Conservation (phyloP, 2,888 invertebrate species). For the Drosophila neotestacea region DNA sequence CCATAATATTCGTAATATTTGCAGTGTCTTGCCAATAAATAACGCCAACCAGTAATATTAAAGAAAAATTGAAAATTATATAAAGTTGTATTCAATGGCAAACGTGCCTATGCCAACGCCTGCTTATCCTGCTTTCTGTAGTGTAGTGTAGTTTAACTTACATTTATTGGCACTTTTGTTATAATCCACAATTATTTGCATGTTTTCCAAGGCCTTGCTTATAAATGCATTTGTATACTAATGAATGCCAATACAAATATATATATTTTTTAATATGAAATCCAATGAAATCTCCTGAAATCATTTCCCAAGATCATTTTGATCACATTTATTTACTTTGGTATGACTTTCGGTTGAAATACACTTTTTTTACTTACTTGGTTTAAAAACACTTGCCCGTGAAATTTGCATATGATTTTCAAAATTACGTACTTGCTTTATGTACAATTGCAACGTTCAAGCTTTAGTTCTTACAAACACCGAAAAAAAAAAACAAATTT, state of each 20-base stretch:
- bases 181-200: slow-evolving; percentile 49
- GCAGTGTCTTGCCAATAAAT: slow-evolving; percentile 15
- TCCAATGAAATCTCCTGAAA: slow-evolving; percentile 39
- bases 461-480: slow-evolving; percentile 46
- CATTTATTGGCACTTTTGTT: slow-evolving; percentile 25
- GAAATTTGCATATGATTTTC: slow-evolving; percentile 58
- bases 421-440: slow-evolving; percentile 45
- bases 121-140: slow-evolving; percentile 40
- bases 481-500: slow-evolving; percentile 39
- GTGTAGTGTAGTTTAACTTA: slow-evolving; percentile 32
- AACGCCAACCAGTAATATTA: slow-evolving; percentile 13
- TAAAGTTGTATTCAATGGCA: slow-evolving; percentile 21
- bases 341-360: slow-evolving; percentile 39
- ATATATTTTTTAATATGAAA: slow-evolving; percentile 21
- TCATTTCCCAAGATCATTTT: slow-evolving; percentile 60
- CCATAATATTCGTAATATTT: slow-evolving; percentile 9
- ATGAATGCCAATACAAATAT: slow-evolving; percentile 8
- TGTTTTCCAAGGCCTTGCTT: slow-evolving; percentile 48
- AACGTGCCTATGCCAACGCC: slow-evolving; percentile 39
- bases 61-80: background rate
- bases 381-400: slow-evolving; percentile 27
- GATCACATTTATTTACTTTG: slow-evolving; percentile 45
- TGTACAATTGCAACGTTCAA: slow-evolving; percentile 36
- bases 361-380: slow-evolving; percentile 34
- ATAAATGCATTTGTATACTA: slow-evolving; percentile 14